Base-by-base conservation (phyloP, 2,888 invertebrate genomes). In the Netelia melanura region DNA sequence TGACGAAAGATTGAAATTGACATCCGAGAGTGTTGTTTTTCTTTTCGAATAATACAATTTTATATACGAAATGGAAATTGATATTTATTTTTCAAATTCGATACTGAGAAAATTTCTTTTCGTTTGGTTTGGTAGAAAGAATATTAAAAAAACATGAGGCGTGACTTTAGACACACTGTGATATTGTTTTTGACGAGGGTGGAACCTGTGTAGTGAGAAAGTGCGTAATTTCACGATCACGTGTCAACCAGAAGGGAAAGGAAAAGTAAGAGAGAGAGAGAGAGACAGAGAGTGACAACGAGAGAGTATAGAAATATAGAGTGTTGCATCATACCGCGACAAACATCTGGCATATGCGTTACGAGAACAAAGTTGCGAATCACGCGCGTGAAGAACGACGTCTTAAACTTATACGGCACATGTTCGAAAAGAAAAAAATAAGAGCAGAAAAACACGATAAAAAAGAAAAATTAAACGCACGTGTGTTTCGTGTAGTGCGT, bases 331-430 rank as follows among this genome's bases (percentile, higher is more conserved):
- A 77, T 56, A 58, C 11, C 62, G 56, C 3, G 9, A 38, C 21
- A 54, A 67, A 76, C 80, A 80, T 84, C 76, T 81, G 80, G 70
- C 10, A 17, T 43, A 52, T 64, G 52, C 10, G 17, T 54, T 71
- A 54, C 52, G 67, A 58, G 81, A 81, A 75, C 71, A 72, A 67
- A 84, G 72, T 54, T 68, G 67, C 67, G 61, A 84, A 79, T 70
- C 44, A 67, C 54, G 58, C 23, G 75, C 58, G n/a, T 61, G 71
- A 52, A 62, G 43, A 62, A 61, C 38, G 30, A 56, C 17, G 65
- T 65, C 65, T 71, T 58, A 6, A 17, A n/a, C 61, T 52, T 17
- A 61, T 17, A 44, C 52, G 76, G 67, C 71, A 71, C 58, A 67
- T 70, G 78, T 76, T 56, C 70, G 30, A 10, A 17, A 54, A n/a